Evolutionary conservation across 2,888 invertebrate species (phyloP).

Genomic region (Lasius fuliginosus): DNA sequence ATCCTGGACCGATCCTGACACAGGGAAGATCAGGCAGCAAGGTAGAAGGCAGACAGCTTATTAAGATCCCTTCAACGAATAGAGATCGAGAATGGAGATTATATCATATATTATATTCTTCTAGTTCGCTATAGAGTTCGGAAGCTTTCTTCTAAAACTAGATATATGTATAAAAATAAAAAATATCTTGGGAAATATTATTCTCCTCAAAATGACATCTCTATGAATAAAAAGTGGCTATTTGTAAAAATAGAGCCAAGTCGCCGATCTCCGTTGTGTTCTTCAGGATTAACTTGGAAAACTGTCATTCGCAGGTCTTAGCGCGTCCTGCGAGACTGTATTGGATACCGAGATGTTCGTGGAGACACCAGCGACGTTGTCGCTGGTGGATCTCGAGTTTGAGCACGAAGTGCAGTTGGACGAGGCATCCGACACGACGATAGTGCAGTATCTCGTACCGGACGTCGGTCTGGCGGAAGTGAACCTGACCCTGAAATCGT

Average conservation of each 20-base stretch:
- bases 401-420: constrained; percentile 73
- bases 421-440: constrained; percentile 73
- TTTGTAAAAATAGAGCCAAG: background rate
- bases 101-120: background rate
- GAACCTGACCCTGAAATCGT: constrained; percentile 75
- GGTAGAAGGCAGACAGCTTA: constrained; percentile 86
- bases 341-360: constrained; percentile 90
- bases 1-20: constrained; percentile 92
- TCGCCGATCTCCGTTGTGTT: background rate
- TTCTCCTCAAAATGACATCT: background rate
- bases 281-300: background rate
- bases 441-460: constrained; percentile 79
- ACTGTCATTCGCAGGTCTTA: constrained; percentile 88
- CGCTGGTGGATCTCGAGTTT: constrained; percentile 63
- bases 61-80: background rate
- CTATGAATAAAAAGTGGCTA: background rate
- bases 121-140: background rate
- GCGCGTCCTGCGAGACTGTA: constrained; percentile 89
- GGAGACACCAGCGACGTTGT: constrained; percentile 85
- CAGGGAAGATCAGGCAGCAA: constrained; percentile 91
- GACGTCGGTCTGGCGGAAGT: constrained; percentile 69
- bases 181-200: background rate
- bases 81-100: background rate
- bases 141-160: background rate
- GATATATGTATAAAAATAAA: background rate